Evolutionary conservation across 2,797 vertebrate genomes (phyloP).

Genomic region (Fundulus diaphanus): DNA sequence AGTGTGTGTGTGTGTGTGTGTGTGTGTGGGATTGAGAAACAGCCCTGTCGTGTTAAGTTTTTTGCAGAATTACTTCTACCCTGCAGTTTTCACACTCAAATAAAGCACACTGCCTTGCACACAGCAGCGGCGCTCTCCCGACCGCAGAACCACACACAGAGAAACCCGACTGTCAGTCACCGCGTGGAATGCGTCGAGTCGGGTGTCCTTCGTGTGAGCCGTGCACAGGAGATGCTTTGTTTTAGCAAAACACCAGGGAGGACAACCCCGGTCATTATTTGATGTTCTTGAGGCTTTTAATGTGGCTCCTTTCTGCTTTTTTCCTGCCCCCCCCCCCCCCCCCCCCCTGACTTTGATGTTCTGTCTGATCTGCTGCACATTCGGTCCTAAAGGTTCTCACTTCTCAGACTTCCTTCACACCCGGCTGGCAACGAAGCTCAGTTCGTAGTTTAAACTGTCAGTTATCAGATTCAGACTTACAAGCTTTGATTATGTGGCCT

Average conservation of each 20-base stretch:
- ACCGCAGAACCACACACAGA: conserved; percentile 51
- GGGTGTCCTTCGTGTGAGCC: conserved; percentile 47
- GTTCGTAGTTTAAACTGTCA: neutral
- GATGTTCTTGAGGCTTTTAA: conserved; percentile 40
- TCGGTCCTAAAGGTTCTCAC: neutral
- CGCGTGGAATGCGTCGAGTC: conserved; percentile 56
- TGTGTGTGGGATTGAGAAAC: conserved; percentile 22
- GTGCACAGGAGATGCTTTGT: conserved; percentile 61
- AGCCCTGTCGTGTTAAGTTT: neutral
- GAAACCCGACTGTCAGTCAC: conserved; percentile 53
- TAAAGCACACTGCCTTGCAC: conserved; percentile 21
- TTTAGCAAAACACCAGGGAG: conserved; percentile 25
- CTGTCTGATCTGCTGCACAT: conserved; percentile 30
- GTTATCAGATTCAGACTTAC: neutral
- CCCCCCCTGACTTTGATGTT: conserved; percentile 5
- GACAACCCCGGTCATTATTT: conserved; percentile 26
- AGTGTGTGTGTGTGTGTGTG: neutral
- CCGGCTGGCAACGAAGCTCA: neutral
- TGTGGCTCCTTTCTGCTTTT: neutral
- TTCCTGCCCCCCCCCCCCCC: neutral
- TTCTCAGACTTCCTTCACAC: neutral
- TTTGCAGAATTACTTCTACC: conserved; percentile 12
- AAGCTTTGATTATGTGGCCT: conserved; percentile 17
- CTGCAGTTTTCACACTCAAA: conserved; percentile 16
- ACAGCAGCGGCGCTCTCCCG: conserved; percentile 34